Conservation (phyloP, 2,888 invertebrate genomes). For the Listrodromus nycthemerus region DNA sequence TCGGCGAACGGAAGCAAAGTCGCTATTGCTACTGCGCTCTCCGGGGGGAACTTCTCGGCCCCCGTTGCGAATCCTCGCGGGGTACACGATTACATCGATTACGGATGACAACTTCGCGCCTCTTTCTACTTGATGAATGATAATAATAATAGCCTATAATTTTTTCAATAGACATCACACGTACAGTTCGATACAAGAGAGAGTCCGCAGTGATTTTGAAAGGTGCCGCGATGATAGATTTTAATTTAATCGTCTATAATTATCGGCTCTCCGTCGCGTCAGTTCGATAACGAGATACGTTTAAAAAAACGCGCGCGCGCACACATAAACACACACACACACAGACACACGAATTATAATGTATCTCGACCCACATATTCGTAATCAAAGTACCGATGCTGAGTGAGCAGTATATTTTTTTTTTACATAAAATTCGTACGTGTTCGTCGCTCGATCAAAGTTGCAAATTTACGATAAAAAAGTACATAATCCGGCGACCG, state of each 20-base stretch:
- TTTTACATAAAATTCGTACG: slow-evolving; percentile 39
- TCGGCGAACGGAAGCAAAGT: slow-evolving; percentile 50
- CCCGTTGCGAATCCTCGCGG: slow-evolving; percentile 44
- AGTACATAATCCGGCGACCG: neutral
- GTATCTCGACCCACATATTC: slow-evolving; percentile 49
- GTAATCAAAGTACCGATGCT: slow-evolving; percentile 15
- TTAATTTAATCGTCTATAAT: slow-evolving; percentile 54
- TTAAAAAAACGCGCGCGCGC: slow-evolving; percentile 24
- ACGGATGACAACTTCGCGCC: slow-evolving; percentile 26
- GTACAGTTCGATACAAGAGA: neutral
- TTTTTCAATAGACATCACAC: neutral
- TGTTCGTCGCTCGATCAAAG: slow-evolving; percentile 47
- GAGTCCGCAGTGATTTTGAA: slow-evolving; percentile 13
- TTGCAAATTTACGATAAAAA: slow-evolving; percentile 58
- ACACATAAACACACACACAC: neutral
- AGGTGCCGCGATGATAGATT: slow-evolving; percentile 55
- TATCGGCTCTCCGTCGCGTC: slow-evolving; percentile 29
- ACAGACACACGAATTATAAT: slow-evolving; percentile 22
- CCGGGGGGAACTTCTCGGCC: slow-evolving; percentile 32
- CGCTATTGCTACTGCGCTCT: slow-evolving; percentile 45
- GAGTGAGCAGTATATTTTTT: slow-evolving; percentile 44
- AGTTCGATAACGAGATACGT: slow-evolving; percentile 49
- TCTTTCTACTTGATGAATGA: slow-evolving; percentile 5
- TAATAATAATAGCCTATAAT: slow-evolving; percentile 20
- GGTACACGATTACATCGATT: slow-evolving; percentile 20